phyloP scores from a whole-genome alignment of 1,140 invertebrate genomes.

The Zaprionus ornatus region DNA sequence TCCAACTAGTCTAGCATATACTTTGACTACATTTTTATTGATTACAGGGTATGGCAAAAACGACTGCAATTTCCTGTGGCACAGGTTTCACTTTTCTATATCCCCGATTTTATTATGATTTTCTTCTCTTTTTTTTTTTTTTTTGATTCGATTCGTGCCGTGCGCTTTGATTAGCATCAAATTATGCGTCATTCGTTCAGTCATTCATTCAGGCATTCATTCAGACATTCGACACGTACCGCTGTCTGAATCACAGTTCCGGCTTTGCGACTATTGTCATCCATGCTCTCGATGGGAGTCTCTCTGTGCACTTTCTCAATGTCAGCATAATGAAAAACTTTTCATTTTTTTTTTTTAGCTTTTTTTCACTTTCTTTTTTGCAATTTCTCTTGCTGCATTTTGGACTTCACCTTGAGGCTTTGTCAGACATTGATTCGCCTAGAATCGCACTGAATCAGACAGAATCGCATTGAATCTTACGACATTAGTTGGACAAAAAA shows the following conservation, averaged over 20 bases:
- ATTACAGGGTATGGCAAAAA: conserved; percentile 22
- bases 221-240: conserved; percentile 21
- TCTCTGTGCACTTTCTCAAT: conserved; percentile 53
- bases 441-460: conserved; percentile 62
- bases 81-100: conserved; percentile 34
- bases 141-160: background rate
- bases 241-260: background rate
- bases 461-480: conserved; percentile 51
- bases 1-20: background rate
- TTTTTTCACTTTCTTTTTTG: conserved; percentile 30
- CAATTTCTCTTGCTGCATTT: conserved; percentile 43
- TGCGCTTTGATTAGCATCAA: conserved; percentile 51
- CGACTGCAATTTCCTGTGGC: conserved; percentile 60
- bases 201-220: conserved; percentile 23
- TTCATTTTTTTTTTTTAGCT: background rate
- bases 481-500: conserved; percentile 66
- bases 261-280: conserved; percentile 5
- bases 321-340: conserved; percentile 65
- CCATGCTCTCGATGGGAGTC: no score
- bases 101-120: background rate
- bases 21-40: background rate
- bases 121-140: background rate
- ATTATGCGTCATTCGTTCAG: conserved; percentile 42
- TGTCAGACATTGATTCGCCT: conserved; percentile 48
- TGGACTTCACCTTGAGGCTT: conserved; percentile 38